Base-by-base conservation (phyloP, 2,888 invertebrate genomes). In the Fragum fragum region DNA sequence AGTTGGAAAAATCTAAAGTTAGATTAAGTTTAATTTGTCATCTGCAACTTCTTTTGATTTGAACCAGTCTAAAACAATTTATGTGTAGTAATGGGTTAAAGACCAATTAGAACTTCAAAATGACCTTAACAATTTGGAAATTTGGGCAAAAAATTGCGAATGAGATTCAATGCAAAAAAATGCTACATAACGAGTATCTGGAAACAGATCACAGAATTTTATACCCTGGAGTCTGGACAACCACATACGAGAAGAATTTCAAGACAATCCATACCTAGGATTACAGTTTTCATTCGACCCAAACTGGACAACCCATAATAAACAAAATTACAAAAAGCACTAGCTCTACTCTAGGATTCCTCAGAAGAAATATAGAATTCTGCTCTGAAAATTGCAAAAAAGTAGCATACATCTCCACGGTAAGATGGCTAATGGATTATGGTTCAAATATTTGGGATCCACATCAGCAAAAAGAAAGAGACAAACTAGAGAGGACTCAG, bases 331-430 rank as follows among this genome's bases (percentile, higher is more conserved):
- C 57, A 0, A 79, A 71, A 6, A 81, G 80, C 57, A 83, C 81
- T 23, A 82, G 52, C 66, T 76, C 69, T n/a, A 84, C 70, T 23
- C 55, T 84, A 1, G 73, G 84, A n/a, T 84, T 84, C 39, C 72
- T 82, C 2, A 28, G 69, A 26, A 47, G 80, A 32, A 86, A 84
- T 42, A 53, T 84, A 16, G n/a, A 53, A 14, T 63, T 77, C 63
- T 82, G 75, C 42, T 78, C 76, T 18, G 29, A 42, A 23, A 36
- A 52, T 1, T 71, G 74, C 47, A 66, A 59, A 28, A 68, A 69
- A 76, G 39, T 63, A 52, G 79, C 76, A 1, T 79, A 73, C 66
- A n/a, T 73, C 3, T 18, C 76, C 1, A 55, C 83, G 6, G 73
- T 83, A 0, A 29, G 73, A 26, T 76, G 80, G 6, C 77, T 71